These are phyloP conservation scores for Actinostola sp. DNA, from an alignment of 92 coral and sea anemone species.

Conservation along the genomic window DNA sequence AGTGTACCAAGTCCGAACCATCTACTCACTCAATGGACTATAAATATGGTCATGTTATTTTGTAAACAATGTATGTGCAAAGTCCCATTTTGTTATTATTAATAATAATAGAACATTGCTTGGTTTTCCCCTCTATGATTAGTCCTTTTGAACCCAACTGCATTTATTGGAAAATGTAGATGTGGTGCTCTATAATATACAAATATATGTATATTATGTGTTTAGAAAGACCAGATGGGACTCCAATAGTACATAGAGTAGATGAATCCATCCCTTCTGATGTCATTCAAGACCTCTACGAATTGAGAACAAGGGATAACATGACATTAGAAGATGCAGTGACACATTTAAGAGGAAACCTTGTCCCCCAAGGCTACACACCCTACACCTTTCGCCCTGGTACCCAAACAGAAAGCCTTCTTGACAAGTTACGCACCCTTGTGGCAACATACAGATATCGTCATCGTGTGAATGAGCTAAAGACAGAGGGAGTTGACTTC, in stretches of 20 bases:
- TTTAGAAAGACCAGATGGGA: constrained; percentile 47
- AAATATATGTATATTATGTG: too few relatives aligned
- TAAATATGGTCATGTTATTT: too few relatives aligned
- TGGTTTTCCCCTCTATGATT: too few relatives aligned
- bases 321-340: constrained; percentile 54
- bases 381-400: constrained; percentile 56
- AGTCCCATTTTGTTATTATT: too few relatives aligned
- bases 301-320: constrained; percentile 16
- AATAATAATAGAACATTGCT: too few relatives aligned
- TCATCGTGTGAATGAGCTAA: constrained; percentile 16
- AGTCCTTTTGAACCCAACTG: too few relatives aligned
- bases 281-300: constrained; percentile 39
- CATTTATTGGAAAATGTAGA: too few relatives aligned
- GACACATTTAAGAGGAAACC: constrained; percentile 40
- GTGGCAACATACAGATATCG: constrained; percentile 54
- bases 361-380: constrained; percentile 58
- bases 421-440: constrained; percentile 46
- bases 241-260: constrained; percentile 26
- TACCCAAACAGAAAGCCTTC: constrained; percentile 25
- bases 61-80: too few relatives aligned
- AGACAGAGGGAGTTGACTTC: constrained; percentile 28
- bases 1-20: too few relatives aligned
- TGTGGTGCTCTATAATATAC: too few relatives aligned
- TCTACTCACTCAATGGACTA: too few relatives aligned
- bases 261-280: constrained; percentile 52